Base-by-base conservation (phyloP, 1,140 invertebrate genomes). In the Limonius californicus region DNA sequence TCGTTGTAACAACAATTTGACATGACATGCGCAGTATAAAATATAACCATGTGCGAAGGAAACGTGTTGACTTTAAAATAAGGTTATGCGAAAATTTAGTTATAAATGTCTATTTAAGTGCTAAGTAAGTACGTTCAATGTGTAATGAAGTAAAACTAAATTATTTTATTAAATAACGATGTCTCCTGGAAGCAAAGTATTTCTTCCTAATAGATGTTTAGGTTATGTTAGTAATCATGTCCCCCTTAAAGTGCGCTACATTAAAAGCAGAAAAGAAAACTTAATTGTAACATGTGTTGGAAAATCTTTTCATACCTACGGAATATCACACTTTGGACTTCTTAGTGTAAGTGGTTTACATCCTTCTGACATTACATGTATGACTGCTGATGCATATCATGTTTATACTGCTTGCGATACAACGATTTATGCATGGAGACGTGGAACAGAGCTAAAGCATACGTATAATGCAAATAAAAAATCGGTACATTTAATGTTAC, bases 191-290 rank as follows among this genome's bases (percentile, higher is more conserved):
- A 92, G 90, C 77, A 86, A 85, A 79, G 89, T 97, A 79, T 98
- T 95, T 77, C 72, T 83, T 4, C 87, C 87, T 4, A 90, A 89
- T 74, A 83, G 93, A 62, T 89, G 92, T 19, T 78, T 97, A 67
- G 95, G 95, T 69, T 92, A 92, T 81, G 92, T 97, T n/a, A 94
- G 90, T 76, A 95, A 95, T 78, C 87, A 94, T 66, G 84, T 97
- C 65, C 94, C 95, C 2, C 84, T 93, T 35, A 84, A 89, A 43
- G 85, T 90, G 7, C 82, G 94, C 63, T 96, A 93, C 76, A 91
- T 97, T 55, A 83, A 88, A 72, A 84, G 84, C 64, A 82, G 93
- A 63, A 89, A 92, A 70, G 94, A 97, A 79, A 92, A 92, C 71
- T 80, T 97, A 16, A 84, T 98, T 15, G 86, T 93, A 35, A 96